phyloP scores from a whole-genome alignment of 2,888 invertebrate species.

The Junonia oenone region DNA sequence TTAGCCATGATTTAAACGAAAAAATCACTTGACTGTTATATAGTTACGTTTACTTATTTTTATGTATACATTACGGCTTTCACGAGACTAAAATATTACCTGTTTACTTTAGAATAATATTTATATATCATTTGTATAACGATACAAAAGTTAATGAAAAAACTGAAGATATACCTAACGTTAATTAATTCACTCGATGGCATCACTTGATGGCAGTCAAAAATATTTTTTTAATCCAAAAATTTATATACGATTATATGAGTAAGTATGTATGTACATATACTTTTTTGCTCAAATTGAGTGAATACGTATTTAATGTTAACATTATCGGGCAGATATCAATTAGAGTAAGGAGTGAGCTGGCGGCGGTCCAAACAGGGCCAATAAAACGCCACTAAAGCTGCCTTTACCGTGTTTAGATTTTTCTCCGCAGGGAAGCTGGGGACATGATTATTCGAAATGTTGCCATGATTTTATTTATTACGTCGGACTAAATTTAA shows the following conservation, averaged over 20 bases:
- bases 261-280: not conserved
- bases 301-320: slow-evolving; percentile 20
- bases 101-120: no score
- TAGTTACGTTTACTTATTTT: no score
- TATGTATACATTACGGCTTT: no score
- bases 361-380: slow-evolving; percentile 64
- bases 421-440: slow-evolving; percentile 39
- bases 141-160: no score
- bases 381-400: slow-evolving; percentile 69
- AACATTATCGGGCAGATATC: slow-evolving; percentile 62
- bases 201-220: no score
- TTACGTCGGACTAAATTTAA: not conserved
- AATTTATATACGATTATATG: no score
- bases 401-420: slow-evolving; percentile 67
- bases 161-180: no score
- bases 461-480: slow-evolving; percentile 6
- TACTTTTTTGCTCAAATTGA: not conserved
- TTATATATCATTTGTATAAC: no score
- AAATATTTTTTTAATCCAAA: no score
- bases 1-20: not conserved
- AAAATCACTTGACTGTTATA: no score
- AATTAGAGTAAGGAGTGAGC: slow-evolving; percentile 59
- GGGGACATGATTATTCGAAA: slow-evolving; percentile 5
- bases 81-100: no score
- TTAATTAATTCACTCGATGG: no score